Evolutionary conservation across 2,888 invertebrate genomes (phyloP).

Genomic region (Trypoxylon attenuatum): DNA sequence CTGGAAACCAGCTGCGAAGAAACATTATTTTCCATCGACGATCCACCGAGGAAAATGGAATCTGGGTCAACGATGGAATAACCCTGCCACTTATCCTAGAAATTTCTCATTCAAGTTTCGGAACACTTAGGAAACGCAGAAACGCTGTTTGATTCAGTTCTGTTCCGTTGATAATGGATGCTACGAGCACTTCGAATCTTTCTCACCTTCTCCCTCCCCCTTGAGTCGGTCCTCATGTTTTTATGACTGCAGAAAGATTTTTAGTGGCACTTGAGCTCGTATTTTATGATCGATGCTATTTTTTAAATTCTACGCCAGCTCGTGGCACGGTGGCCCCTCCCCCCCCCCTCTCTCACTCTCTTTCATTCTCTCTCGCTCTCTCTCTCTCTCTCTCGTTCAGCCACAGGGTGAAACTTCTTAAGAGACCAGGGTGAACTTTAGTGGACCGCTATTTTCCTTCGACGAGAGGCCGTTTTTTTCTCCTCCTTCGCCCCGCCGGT

Average conservation of each 20-base stretch:
- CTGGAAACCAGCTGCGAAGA: conserved; percentile 45
- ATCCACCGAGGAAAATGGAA: conserved; percentile 29
- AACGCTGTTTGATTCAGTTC: not conserved
- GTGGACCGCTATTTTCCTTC: conserved; percentile 36
- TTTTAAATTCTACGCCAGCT: conserved; percentile 36
- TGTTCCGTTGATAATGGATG: not conserved
- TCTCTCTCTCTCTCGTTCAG: too few relatives aligned
- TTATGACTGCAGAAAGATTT: not conserved
- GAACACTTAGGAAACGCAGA: too few relatives aligned
- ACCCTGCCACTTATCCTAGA: conserved; percentile 17
- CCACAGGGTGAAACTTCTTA: conserved; percentile 44
- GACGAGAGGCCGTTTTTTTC: conserved; percentile 21
- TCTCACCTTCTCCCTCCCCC: not conserved
- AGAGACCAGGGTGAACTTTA: conserved; percentile 44
- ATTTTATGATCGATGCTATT: conserved; percentile 19
- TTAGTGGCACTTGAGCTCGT: not conserved
- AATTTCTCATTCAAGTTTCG: too few relatives aligned
- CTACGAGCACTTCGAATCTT: not conserved
- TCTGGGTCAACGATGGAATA: conserved; percentile 34
- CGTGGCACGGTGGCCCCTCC: conserved; percentile 35
- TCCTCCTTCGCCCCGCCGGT: not conserved
- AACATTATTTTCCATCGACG: conserved; percentile 49
- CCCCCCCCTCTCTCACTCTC: conserved; percentile 41
- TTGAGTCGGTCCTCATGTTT: not conserved
- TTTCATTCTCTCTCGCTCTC: too few relatives aligned